Conservation (phyloP, 2,113 vertebrate species). For the Elachura formosa region DNA sequence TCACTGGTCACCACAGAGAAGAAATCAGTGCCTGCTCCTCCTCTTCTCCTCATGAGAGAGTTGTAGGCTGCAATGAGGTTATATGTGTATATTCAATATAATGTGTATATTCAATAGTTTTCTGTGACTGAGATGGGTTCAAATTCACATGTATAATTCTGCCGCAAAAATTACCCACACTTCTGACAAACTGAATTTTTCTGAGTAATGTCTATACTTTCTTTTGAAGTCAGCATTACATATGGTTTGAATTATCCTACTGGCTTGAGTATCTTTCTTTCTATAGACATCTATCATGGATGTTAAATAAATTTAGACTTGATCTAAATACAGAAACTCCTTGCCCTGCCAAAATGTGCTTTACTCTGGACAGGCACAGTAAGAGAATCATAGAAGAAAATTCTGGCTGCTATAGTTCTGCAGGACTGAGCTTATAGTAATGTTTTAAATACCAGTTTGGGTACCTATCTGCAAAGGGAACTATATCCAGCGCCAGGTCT, state of each 20-base stretch:
- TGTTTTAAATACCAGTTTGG: not conserved
- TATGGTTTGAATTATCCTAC: constrained; percentile 3
- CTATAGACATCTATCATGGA: not conserved
- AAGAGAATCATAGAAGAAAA: not conserved
- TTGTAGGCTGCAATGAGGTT: not conserved
- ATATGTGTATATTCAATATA: not conserved
- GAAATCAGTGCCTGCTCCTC: not conserved
- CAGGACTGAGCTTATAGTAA: not conserved
- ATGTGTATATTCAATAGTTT: not conserved
- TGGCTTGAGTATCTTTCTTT: not conserved
- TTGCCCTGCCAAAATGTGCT: not conserved
- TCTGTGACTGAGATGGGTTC: not conserved
- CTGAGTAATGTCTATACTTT: not conserved
- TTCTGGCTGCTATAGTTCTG: not conserved
- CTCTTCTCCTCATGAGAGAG: not conserved
- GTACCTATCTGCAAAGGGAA: not conserved
- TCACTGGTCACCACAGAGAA: not conserved
- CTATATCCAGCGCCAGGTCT: not conserved
- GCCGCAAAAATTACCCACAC: not conserved
- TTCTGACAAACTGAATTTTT: not conserved
- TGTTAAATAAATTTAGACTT: not conserved
- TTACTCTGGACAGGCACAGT: not conserved
- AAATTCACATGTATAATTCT: not conserved
- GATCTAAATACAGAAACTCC: not conserved
- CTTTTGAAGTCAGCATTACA: constrained; percentile 15